These are phyloP conservation scores for Nasonia giraulti DNA, from an alignment of 1,140 invertebrate genomes.

Conservation along the genomic window DNA sequence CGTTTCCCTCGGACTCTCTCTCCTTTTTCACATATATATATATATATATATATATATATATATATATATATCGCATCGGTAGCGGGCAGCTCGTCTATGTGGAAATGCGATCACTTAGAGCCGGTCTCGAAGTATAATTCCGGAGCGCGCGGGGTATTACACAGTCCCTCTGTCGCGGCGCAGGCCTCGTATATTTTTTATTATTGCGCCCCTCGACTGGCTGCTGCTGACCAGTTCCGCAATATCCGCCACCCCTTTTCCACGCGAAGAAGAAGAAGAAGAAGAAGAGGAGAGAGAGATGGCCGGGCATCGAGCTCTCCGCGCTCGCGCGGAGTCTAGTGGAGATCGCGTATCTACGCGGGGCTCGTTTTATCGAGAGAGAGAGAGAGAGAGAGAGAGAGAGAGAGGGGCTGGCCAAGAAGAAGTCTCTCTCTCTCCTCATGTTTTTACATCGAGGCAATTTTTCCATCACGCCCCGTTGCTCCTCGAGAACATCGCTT, in stretches of 20 bases:
- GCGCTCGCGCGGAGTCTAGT: slow-evolving; percentile 3
- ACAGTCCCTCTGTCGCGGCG: slow-evolving; percentile 51
- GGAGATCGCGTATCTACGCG: slow-evolving; percentile 58
- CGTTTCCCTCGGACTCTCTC: slow-evolving; percentile 30
- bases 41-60: too few species aligned
- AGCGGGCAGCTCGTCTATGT: slow-evolving; percentile 71
- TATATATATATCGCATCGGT: slow-evolving; percentile 64
- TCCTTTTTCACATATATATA: slow-evolving; percentile 54
- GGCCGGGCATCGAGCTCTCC: slow-evolving; percentile 43
- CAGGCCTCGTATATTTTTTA: slow-evolving; percentile 71
- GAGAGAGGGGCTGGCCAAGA: slow-evolving; percentile 53
- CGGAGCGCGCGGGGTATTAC: slow-evolving; percentile 52
- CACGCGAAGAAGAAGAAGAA: not conserved
- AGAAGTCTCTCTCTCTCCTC: slow-evolving; percentile 65
- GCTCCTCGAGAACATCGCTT: slow-evolving; percentile 63
- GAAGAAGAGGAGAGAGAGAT: not conserved
- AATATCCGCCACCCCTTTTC: not conserved
- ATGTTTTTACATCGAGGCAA: slow-evolving; percentile 76
- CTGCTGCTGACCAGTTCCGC: slow-evolving; percentile 56
- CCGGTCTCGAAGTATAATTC: slow-evolving; percentile 70
- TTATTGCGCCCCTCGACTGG: slow-evolving; percentile 63
- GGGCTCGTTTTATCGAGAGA: slow-evolving; percentile 70
- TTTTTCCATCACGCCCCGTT: slow-evolving; percentile 73
- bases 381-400: slow-evolving; percentile 56
- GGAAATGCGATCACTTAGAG: slow-evolving; percentile 74